phyloP scores from a whole-genome alignment of 1,140 invertebrate species.

The Zaprionus taronus region DNA sequence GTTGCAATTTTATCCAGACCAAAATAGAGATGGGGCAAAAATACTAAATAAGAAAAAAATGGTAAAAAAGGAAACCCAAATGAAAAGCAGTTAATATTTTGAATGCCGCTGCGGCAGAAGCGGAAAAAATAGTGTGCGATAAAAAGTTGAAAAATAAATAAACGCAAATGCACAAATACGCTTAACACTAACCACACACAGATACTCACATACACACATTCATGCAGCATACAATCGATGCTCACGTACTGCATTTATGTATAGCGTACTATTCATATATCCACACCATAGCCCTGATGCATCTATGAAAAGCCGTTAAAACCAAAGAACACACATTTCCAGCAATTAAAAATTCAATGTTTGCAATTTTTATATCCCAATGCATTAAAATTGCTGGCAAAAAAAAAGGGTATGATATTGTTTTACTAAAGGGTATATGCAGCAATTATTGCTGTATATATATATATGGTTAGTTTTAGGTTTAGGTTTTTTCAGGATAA shows the following conservation, averaged over 20 bases:
- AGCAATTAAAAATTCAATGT: constrained; percentile 81
- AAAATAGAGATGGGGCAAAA: neutral
- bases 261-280: neutral
- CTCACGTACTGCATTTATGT: neutral
- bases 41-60: constrained; percentile 5
- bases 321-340: constrained; percentile 71
- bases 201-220: neutral
- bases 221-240: constrained; percentile 8
- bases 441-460: too few species aligned
- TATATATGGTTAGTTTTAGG: too few species aligned
- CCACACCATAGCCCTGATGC: neutral
- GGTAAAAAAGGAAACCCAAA: constrained; percentile 21
- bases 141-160: constrained; percentile 65
- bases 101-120: constrained; percentile 21
- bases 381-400: neutral
- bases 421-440: neutral
- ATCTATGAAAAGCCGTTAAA: constrained; percentile 55
- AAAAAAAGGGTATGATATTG: neutral
- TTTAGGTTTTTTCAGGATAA: too few species aligned
- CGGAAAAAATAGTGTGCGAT: constrained; percentile 39
- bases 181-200: constrained; percentile 30
- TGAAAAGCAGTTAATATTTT: constrained; percentile 75
- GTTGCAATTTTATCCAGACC: constrained; percentile 14
- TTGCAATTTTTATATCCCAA: constrained; percentile 53
- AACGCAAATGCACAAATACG: constrained; percentile 58